Conservation (phyloP, 2,888 invertebrate species). For the Drosophila falleni region DNA sequence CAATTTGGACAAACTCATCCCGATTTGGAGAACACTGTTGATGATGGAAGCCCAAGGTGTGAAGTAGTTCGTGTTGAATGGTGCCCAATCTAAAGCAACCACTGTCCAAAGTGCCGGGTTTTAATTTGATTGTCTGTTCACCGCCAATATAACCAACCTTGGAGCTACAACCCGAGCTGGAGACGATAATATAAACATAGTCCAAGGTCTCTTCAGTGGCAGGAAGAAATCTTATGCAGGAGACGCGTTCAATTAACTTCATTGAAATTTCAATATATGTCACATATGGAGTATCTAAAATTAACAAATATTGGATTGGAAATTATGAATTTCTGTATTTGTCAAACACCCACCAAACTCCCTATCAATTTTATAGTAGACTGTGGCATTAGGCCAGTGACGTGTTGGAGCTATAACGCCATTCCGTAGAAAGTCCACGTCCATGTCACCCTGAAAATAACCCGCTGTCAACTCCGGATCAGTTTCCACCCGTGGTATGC, state of each 20-base stretch:
- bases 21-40: slow-evolving; percentile 91
- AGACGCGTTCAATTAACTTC: slow-evolving; percentile 89
- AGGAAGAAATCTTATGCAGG: slow-evolving; percentile 90
- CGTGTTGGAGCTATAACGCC: slow-evolving; percentile 87
- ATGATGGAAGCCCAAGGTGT: slow-evolving; percentile 91
- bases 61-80: slow-evolving; percentile 91
- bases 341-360: slow-evolving; percentile 57
- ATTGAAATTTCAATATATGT: slow-evolving; percentile 89
- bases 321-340: no score
- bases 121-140: slow-evolving; percentile 70
- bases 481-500: slow-evolving; percentile 13
- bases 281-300: slow-evolving; percentile 85
- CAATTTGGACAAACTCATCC: slow-evolving; percentile 89
- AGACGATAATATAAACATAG: slow-evolving; percentile 60
- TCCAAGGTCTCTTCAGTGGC: slow-evolving; percentile 83
- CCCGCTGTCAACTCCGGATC: slow-evolving; percentile 92
- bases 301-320: neutral
- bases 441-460: slow-evolving; percentile 91
- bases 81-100: slow-evolving; percentile 86
- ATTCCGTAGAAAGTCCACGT: slow-evolving; percentile 87
- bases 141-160: slow-evolving; percentile 88
- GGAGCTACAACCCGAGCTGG: slow-evolving; percentile 90
- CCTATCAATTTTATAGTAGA: slow-evolving; percentile 87
- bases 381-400: slow-evolving; percentile 88
- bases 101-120: slow-evolving; percentile 49